Base-by-base conservation (phyloP, 2,888 invertebrate genomes). In the Myopa testacea region DNA sequence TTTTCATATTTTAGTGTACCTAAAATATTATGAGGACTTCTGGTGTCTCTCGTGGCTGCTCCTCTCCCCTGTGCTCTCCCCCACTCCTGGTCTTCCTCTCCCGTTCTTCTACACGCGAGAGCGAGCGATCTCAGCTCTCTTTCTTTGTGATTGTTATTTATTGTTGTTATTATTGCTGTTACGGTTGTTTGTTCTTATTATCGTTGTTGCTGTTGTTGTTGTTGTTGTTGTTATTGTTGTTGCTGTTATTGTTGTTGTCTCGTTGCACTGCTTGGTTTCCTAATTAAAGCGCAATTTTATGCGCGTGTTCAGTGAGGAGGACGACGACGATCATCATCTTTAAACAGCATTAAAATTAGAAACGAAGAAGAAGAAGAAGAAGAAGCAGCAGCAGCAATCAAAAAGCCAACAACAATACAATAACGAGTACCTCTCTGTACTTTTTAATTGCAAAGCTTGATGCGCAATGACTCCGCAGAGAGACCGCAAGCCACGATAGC, bases 261-360 rank as follows among this genome's bases (percentile, higher is more conserved):
- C 10, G 45, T 45, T 45, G 45, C 45, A 45, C 45, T 45, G 55
- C 45, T 72, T 76, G 71, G 69, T 68, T 76, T 77, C 77, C 79
- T 86, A 86, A 86, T 86, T 87, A 86, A 81, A 85, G 83, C 84
- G 80, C 78, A 84, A 86, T 84, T 85, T 86, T 86, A 85, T 86
- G 86, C 87, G 85, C 86, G 84, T 85, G 83, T 86, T 86, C 86
- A 86, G 77, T 86, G 86, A 85, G 83, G 85, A 45, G 45, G 45
- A 45, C 45, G 45, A 45, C 45, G 45, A 86, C 85, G 86, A 84
- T 85, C 84, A 84, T 85, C 84, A 78, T 62, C 76, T 68, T 71
- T 63, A 12, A 45, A 60, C 19, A 76, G 37, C 40, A 52, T 52
- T n/a, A 19, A 62, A 45, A 45, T 45, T 45, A 45, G 45, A 45